Evolutionary conservation across 1,140 invertebrate species (phyloP).

Genomic region (Olivierus martensii): DNA sequence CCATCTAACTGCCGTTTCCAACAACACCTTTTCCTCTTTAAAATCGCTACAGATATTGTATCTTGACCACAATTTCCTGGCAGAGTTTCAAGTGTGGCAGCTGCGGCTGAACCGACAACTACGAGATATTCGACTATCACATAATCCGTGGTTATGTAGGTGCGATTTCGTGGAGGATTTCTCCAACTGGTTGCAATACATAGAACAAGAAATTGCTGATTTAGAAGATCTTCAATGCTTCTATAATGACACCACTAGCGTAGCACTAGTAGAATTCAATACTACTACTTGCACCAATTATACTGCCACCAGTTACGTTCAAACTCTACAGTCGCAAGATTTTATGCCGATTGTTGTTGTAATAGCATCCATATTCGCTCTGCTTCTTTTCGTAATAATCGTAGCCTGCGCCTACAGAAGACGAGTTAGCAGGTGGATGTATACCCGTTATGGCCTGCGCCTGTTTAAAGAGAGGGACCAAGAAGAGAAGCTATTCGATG

Average conservation of each 20-base stretch:
- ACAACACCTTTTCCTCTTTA: conserved; percentile 60
- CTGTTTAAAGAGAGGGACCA: conserved; percentile 49
- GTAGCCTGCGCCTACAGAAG: conserved; percentile 45
- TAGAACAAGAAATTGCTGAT: conserved; percentile 61
- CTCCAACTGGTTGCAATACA: conserved; percentile 38
- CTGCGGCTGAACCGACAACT: conserved; percentile 48
- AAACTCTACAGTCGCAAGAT: conserved; percentile 3
- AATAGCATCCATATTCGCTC: conserved; percentile 33
- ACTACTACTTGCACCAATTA: conserved; percentile 13
- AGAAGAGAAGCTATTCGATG: conserved; percentile 75
- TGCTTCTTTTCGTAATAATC: conserved; percentile 41
- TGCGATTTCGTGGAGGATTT: conserved; percentile 78
- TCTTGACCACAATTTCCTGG: conserved; percentile 68
- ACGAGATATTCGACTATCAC: conserved; percentile 52
- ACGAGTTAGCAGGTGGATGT: conserved; percentile 29
- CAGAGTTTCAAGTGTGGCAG: conserved; percentile 69
- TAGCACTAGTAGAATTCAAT: conserved; percentile 16
- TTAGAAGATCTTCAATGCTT: conserved; percentile 61
- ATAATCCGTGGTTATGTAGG: conserved; percentile 77
- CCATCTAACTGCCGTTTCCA: conserved; percentile 56
- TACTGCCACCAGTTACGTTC: conserved; percentile 1
- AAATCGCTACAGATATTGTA: conserved; percentile 62
- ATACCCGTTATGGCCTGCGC: conserved; percentile 41
- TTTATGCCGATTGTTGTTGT: conserved; percentile 9
- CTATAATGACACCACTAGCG: conserved; percentile 39